Evolutionary conservation across 1,140 invertebrate genomes (phyloP), one percentile per base, ranked within the genome.

Genomic region (Apocrypta bakeri): DNA sequence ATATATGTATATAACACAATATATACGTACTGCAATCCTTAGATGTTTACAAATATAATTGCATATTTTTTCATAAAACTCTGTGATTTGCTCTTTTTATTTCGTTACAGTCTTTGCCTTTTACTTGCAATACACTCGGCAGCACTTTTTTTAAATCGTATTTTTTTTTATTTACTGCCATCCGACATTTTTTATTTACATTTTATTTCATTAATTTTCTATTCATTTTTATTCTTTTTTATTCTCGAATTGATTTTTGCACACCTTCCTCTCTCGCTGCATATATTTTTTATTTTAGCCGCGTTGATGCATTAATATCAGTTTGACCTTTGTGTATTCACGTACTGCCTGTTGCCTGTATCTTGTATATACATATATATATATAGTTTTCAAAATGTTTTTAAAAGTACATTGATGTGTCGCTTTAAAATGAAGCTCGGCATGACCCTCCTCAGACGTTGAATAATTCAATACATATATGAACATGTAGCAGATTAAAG

Each of bases 21-120:
- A 68, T 78, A 56, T 37, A 64, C 61, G 24, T 77, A 82, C 8
- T 61, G 64, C 63, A 24, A 76, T 27, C n/a, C 63, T 68, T 82
- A 82, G 21, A 6, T 82, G 64, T 76, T 82, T 78, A 71, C 12
- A 82, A 82, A 78, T 82, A 82, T 78, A 78, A 61, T 63, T 29
- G 75, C 48, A 81, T 80, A 71, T 84, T 87, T 87, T 85, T 83
- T 48, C 72, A 79, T 72, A 84, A 40, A 84, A 78, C 73, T 42
- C 64, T 61, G 25, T 80, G 63, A 73, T 84, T 82, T 79, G 33
- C 17, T 78, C 64, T 56, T 56, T n/a, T 74, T 69, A 76, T 77
- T 79, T 83, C n/a, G 31, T 83, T 29, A 31, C 61, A 40, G 17
- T n/a, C 24, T 73, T 29, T 64, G 27, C n/a, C 27, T 56, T 74